phyloP scores from a whole-genome alignment of 35 echinoderm and acorn worm species.

The Anneissia japonica region DNA sequence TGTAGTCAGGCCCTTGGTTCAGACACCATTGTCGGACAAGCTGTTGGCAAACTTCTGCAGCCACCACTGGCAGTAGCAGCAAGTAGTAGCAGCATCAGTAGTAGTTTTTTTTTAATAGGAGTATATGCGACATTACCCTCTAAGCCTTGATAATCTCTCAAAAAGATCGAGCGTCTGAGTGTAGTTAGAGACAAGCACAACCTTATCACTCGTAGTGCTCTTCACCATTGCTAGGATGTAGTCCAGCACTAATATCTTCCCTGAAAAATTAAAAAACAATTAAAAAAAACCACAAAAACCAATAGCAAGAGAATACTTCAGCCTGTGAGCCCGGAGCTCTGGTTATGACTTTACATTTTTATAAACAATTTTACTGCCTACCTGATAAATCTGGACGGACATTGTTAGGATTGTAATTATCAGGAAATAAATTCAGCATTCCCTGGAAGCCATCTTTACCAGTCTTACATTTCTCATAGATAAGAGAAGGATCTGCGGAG shows the following conservation, averaged over 20 bases:
- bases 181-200: conserved; percentile 96
- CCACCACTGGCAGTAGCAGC: too few species aligned
- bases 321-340: too few species aligned
- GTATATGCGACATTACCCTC: conserved; percentile 50
- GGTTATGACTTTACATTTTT: too few species aligned
- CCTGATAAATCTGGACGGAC: conserved; percentile 80
- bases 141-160: conserved; percentile 77
- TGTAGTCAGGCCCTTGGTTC: too few species aligned
- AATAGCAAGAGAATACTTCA: too few species aligned
- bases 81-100: too few species aligned
- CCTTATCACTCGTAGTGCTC: conserved; percentile 68
- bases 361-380: conserved; percentile 31
- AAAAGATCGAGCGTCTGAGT: conserved; percentile 86
- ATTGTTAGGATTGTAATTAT: conserved; percentile 43
- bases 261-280: conserved; percentile 28
- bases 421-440: conserved; percentile 41
- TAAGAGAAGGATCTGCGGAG: conserved; percentile 66
- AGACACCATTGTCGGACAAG: too few species aligned
- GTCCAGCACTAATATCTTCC: conserved; percentile 86
- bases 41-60: too few species aligned
- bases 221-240: conserved; percentile 79
- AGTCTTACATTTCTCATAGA: conserved; percentile 72
- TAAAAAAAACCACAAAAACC: neutral
- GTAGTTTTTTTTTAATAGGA: too few species aligned
- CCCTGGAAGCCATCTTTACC: conserved; percentile 45